Evolutionary conservation across 2,113 vertebrate genomes (phyloP).

Genomic region (Etheostoma cragini): DNA sequence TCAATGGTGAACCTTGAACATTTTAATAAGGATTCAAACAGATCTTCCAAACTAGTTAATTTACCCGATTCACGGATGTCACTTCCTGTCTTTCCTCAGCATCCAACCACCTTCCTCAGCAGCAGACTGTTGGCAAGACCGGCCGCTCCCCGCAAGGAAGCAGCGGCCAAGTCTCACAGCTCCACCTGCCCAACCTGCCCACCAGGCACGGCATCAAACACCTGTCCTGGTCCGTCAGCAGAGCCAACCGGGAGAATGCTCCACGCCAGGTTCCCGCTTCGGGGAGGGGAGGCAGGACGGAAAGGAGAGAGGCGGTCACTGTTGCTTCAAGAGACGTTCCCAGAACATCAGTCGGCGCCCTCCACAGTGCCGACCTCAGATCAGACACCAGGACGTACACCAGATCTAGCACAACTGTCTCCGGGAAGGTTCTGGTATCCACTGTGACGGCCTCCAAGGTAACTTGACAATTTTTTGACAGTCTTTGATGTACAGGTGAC

Average conservation of each 20-base stretch:
- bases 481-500: neutral
- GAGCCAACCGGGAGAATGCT: neutral
- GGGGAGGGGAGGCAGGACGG: slow-evolving; percentile 59
- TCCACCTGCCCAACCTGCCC: slow-evolving; percentile 74
- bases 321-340: slow-evolving; percentile 15
- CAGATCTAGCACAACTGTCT: neutral
- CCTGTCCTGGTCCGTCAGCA: slow-evolving; percentile 45
- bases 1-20: too few relatives aligned
- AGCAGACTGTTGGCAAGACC: slow-evolving; percentile 54
- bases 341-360: neutral
- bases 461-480: neutral
- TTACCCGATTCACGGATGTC: neutral
- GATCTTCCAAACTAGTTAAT: neutral
- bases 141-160: slow-evolving; percentile 2
- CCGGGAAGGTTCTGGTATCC: neutral
- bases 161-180: slow-evolving; percentile 57
- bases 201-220: slow-evolving; percentile 59
- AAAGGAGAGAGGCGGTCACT: slow-evolving; percentile 58
- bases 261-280: neutral
- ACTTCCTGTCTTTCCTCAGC: slow-evolving; percentile 51
- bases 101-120: slow-evolving; percentile 57
- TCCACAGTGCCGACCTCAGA: neutral
- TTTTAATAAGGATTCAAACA: too few relatives aligned
- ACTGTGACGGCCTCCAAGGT: slow-evolving; percentile 44
- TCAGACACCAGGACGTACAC: neutral